These are phyloP conservation scores for Sminthurinus aureus DNA, from an alignment of 2,888 invertebrate genomes.

Conservation along the genomic window DNA sequence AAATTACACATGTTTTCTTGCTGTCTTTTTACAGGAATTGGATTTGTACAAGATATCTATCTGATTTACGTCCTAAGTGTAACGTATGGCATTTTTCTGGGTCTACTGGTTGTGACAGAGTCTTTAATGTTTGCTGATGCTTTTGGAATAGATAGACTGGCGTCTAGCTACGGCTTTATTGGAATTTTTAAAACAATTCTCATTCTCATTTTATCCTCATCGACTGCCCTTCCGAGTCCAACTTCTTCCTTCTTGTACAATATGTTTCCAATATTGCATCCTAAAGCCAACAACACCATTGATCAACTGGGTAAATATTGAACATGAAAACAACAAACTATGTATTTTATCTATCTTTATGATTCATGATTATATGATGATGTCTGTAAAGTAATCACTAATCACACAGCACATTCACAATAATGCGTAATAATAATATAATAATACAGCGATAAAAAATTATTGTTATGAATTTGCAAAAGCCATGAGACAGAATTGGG, in stretches of 20 bases:
- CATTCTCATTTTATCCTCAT: constrained; percentile 23
- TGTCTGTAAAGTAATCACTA: no score
- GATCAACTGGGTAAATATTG: constrained; percentile 52
- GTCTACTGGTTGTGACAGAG: constrained; percentile 47
- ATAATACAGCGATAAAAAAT: no score
- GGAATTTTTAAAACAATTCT: constrained; percentile 46
- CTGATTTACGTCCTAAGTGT: constrained; percentile 48
- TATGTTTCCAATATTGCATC: constrained; percentile 41
- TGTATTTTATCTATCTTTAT: no score
- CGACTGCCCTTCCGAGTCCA: constrained; percentile 45
- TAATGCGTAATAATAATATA: no score
- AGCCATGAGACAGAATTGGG: no score
- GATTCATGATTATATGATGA: no score
- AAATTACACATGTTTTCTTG: not conserved
- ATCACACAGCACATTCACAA: no score
- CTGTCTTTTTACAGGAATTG: constrained; percentile 19
- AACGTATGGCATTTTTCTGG: constrained; percentile 52
- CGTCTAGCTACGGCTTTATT: constrained; percentile 48
- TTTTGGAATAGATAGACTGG: constrained; percentile 49
- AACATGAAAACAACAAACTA: not conserved
- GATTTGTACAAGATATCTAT: constrained; percentile 41
- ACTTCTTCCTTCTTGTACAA: constrained; percentile 43
- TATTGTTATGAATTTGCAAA: no score
- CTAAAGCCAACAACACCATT: constrained; percentile 29
- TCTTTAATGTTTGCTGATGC: constrained; percentile 53